Conservation (phyloP, 2,113 vertebrate genomes). For the Ochotona curzoniae region DNA sequence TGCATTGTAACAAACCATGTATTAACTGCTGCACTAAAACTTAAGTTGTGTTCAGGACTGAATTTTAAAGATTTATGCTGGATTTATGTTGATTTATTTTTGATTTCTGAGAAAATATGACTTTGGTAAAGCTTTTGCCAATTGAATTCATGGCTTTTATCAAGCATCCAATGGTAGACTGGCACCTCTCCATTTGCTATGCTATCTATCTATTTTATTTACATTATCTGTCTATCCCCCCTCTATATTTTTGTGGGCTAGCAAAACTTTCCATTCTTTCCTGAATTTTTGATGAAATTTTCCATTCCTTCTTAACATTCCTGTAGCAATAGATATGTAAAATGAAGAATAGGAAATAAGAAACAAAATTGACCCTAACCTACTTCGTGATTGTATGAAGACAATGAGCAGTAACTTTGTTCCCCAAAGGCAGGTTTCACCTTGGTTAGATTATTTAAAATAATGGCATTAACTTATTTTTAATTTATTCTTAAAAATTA, state of each 20-base stretch:
- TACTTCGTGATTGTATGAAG: neutral
- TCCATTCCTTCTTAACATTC: neutral
- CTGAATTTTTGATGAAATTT: neutral
- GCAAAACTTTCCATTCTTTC: neutral
- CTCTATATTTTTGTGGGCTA: neutral
- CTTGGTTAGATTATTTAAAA: conserved; percentile 11
- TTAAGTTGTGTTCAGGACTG: neutral
- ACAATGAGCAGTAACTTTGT: neutral
- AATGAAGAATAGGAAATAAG: neutral
- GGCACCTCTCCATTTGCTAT: neutral
- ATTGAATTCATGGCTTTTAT: conserved; percentile 26
- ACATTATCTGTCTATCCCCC: neutral
- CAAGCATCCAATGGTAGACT: neutral
- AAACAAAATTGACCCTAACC: neutral
- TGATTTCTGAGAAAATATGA: conserved; percentile 43
- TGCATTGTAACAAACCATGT: neutral
- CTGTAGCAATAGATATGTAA: neutral
- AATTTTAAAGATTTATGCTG: conserved; percentile 52
- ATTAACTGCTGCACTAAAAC: neutral
- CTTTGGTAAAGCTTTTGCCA: neutral
- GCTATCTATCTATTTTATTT: too few relatives aligned
- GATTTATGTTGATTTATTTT: conserved; percentile 35
- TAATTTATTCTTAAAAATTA: too few relatives aligned
- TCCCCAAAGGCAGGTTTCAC: conserved; percentile 19
- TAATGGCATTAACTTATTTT: too few relatives aligned